A percentile compares a stretch with the other conserved stretches of the same genome.
Conservation (phyloP, 2,888 invertebrate genomes). For the Tachina fera region DNA sequence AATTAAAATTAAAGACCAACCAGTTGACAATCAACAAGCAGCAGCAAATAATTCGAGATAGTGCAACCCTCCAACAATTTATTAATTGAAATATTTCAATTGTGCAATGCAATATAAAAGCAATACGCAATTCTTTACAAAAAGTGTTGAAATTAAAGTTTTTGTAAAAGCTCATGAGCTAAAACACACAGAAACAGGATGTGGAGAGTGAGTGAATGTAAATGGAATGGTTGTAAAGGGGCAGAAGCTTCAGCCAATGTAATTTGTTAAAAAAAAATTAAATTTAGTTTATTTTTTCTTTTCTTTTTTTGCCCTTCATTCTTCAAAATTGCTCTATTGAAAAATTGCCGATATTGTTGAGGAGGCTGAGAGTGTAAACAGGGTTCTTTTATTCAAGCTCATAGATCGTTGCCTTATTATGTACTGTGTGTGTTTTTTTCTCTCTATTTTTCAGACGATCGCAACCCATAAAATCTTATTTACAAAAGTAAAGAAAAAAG, state of each 20-base stretch:
- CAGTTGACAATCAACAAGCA: background rate
- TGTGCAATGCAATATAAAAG: background rate
- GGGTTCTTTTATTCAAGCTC: conserved; percentile 26
- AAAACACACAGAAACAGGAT: background rate
- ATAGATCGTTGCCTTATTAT: conserved; percentile 28
- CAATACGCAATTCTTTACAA: background rate
- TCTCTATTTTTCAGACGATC: conserved; percentile 6
- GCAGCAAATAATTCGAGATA: too few relatives aligned
- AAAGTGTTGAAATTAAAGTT: conserved; percentile 2
- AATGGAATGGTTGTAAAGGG: too few relatives aligned
- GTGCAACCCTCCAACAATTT: background rate
- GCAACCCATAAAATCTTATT: conserved; percentile 28
- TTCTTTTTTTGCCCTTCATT: conserved; percentile 23
- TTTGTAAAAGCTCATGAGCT: conserved; percentile 8
- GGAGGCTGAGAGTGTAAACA: background rate
- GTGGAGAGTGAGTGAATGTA: background rate
- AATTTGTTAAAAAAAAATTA: background rate
- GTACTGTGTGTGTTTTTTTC: conserved; percentile 7
- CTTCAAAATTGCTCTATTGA: conserved; percentile 28
- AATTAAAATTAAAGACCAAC: background rate
- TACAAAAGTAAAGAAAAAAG: too few relatives aligned
- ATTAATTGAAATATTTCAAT: background rate
- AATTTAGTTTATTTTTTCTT: background rate
- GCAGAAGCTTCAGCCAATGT: background rate
- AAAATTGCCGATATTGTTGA: conserved; percentile 20